Conservation (phyloP, 2,113 vertebrate genomes). For the Notarius lentiginosus region DNA sequence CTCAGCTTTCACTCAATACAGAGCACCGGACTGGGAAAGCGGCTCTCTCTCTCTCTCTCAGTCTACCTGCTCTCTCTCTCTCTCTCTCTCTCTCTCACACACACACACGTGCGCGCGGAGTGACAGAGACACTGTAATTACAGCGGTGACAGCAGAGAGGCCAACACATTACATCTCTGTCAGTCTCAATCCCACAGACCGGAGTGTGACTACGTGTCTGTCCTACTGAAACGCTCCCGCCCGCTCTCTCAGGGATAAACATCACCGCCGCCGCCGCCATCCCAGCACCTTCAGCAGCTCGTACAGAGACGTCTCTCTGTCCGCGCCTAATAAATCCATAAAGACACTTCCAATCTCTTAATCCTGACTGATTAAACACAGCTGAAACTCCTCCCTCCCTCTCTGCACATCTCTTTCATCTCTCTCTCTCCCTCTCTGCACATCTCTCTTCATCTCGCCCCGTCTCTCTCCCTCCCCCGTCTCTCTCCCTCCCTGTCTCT, state of each 20-base stretch:
- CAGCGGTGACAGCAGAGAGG: slow-evolving; percentile 33
- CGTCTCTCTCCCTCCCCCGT: too few species aligned
- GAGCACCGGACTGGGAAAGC: too few species aligned
- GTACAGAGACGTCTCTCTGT: neutral
- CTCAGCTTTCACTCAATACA: neutral
- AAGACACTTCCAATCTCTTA: slow-evolving; percentile 9
- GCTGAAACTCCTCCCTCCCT: neutral
- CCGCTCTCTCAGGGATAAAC: neutral
- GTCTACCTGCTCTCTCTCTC: neutral
- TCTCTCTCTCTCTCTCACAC: too few species aligned
- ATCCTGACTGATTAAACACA: slow-evolving; percentile 1
- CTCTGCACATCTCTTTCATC: too few species aligned
- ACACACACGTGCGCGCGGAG: neutral
- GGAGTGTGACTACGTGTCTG: slow-evolving; percentile 17
- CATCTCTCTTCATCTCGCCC: too few species aligned
- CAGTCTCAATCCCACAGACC: slow-evolving; percentile 27
- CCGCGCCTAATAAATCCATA: neutral
- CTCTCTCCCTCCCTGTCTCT: too few species aligned
- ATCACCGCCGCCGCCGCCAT: neutral
- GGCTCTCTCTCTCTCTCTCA: neutral
- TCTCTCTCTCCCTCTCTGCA: too few species aligned
- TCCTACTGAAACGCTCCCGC: slow-evolving; percentile 9
- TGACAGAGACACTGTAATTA: slow-evolving; percentile 43
- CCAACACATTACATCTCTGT: slow-evolving; percentile 35
- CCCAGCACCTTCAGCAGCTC: neutral